Evolutionary conservation across 2,113 vertebrate genomes (phyloP), one percentile per base, ranked within the genome.

Genomic region (Geococcyx californianus): DNA sequence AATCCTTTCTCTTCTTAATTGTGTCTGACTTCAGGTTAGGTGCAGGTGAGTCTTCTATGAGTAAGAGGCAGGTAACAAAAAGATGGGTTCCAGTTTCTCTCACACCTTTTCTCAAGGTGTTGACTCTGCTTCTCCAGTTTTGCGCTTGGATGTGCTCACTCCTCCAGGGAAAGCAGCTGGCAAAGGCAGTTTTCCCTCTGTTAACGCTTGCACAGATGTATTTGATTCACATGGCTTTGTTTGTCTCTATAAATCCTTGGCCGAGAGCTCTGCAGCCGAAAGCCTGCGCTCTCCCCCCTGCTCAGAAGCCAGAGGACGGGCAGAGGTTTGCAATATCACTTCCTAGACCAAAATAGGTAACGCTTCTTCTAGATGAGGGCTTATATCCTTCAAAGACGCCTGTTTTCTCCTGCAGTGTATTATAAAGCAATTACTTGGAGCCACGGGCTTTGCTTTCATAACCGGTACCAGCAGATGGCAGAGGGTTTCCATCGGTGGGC

Each of bases 371-470:
- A 8, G 29, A 2, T 3, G 28, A 26, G 8, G 10, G 23, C 2
- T 79, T 7, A 0, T 3, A 6, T 1, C 1, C 25, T 7, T 11
- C 9, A 23, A 2, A 36, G 5, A 1, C 4, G 3, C 7, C 42
- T 8, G 0, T 75, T 89, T 83, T 3, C 4, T 66, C 34, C n/a
- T 11, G 0, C 11, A 3, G 2, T 3, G 0, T 13, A 1, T 1
- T 9, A 1, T 0, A 7, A 31, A 28, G 9, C 1, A 0, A 2
- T 1, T 0, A 0, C 36, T 76, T 26, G 38, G 3, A 0, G 2
- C 31, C 4, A 0, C 70, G 3, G 66, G 0, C 38, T n/a, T 8
- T 11, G 34, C 56, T 25, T 10, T 3, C 4, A 56, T 4, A 5
- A 1, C 2, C 10, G 1, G 13, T 8, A 24, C 90, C 96, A 34